Percentiles rank a stretch among this genome's conserved stretches.
Evolutionary conservation across 30 jellyfish, hydroid and myxozoan genomes (phyloP).

Genomic region (Nemopilema nomurai): DNA sequence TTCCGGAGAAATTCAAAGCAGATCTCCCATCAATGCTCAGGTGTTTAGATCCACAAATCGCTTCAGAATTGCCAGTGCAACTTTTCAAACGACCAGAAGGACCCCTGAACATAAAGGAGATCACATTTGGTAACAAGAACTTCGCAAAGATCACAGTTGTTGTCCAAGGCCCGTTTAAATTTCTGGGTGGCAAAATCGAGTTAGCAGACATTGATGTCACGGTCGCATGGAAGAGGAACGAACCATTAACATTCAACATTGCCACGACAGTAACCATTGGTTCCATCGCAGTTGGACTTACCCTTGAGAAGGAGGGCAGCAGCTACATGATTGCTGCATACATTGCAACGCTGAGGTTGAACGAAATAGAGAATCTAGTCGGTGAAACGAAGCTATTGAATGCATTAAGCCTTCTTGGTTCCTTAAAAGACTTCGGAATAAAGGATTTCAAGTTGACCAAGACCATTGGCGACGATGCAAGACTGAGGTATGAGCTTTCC

Average conservation of each 20-base stretch:
- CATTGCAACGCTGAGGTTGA: conserved; percentile 19
- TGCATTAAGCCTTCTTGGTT: conserved; percentile 15
- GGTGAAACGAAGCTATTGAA: conserved; percentile 5
- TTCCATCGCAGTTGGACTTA: conserved; percentile 39
- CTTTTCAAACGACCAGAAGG: conserved; percentile 60
- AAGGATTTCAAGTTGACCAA: conserved; percentile 24
- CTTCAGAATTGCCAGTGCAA: conserved; percentile 66
- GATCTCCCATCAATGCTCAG: conserved; percentile 71
- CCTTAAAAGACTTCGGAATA: conserved; percentile 49
- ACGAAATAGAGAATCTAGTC: conserved; percentile 24
- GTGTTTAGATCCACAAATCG: conserved; percentile 66
- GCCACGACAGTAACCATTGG: conserved; percentile 58
- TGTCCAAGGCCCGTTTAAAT: conserved; percentile 64
- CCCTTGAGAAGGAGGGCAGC: conserved; percentile 34
- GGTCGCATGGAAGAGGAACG: conserved; percentile 47
- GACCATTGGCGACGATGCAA: conserved; percentile 32
- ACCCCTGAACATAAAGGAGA: conserved; percentile 60
- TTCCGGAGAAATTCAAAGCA: conserved; percentile 63
- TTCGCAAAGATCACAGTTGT: conserved; percentile 37
- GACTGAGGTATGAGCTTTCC: conserved; percentile 8
- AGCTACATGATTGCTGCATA: conserved; percentile 13
- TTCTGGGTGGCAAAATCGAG: conserved; percentile 54
- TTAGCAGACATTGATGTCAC: conserved; percentile 47
- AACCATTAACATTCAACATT: conserved; percentile 29
- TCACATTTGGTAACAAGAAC: conserved; percentile 29